These are phyloP conservation scores for Sternarchorhynchus goeldii DNA, from an alignment of 2,797 vertebrate genomes.

Conservation along the genomic window DNA sequence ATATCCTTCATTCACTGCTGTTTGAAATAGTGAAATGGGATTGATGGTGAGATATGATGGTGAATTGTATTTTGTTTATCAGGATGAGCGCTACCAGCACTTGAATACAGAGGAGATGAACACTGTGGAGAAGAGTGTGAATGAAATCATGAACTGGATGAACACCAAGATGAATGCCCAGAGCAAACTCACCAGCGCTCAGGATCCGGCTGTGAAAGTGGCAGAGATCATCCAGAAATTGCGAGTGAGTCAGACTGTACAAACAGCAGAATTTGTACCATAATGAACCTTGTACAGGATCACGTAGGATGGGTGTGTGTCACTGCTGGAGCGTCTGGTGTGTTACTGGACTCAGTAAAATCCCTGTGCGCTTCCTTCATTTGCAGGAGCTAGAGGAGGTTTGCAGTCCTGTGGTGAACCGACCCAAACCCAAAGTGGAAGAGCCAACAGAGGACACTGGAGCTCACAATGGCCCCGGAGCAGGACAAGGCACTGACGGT, in stretches of 20 bases:
- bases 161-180: constrained; percentile 91
- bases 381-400: constrained; percentile 84
- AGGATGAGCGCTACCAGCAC: constrained; percentile 90
- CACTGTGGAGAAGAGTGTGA: constrained; percentile 84
- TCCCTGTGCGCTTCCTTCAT: neutral
- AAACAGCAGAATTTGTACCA: neutral
- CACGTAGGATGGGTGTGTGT: neutral
- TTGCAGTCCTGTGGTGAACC: constrained; percentile 84
- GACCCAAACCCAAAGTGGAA: constrained; percentile 84
- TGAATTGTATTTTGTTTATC: constrained; percentile 24
- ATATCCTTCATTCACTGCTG: too few species aligned
- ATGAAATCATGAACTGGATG: constrained; percentile 88
- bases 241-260: constrained; percentile 73
- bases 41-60: neutral
- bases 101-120: constrained; percentile 84
- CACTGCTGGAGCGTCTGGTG: too few species aligned
- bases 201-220: constrained; percentile 90
- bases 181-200: constrained; percentile 84
- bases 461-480: constrained; percentile 81
- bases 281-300: neutral
- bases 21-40: neutral
- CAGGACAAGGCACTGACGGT: constrained; percentile 73
- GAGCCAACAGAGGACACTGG: constrained; percentile 74
- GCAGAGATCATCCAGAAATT: constrained; percentile 89
- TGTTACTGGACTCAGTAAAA: neutral